A percentile compares a stretch with the other conserved stretches of the same genome.
Conservation (phyloP, 1,140 invertebrate species). For the Octopus sinensis region DNA sequence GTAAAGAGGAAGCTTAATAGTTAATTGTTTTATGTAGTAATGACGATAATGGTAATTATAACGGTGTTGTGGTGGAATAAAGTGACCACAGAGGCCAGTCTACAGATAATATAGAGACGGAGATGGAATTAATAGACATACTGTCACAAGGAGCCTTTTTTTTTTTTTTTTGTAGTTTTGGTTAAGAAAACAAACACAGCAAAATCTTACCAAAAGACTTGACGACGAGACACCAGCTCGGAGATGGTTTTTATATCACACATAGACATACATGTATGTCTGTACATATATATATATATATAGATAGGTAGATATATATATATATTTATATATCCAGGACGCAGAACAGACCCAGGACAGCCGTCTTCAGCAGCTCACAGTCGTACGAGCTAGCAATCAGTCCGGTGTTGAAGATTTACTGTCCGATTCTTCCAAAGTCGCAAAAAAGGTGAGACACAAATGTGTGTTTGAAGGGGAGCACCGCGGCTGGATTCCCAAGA, state of each 20-base stretch:
- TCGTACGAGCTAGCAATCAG: conserved; percentile 4
- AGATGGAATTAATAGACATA: too few species aligned
- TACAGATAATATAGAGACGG: too few species aligned
- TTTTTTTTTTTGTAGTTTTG: too few species aligned
- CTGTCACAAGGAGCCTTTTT: too few species aligned
- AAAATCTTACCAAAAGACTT: not conserved
- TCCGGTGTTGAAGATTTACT: not conserved
- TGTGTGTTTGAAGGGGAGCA: not conserved
- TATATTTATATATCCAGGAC: not conserved
- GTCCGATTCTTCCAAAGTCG: not conserved
- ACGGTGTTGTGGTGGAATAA: too few species aligned
- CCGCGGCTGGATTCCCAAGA: not conserved
- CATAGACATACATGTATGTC: not conserved
- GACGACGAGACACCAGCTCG: not conserved
- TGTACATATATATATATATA: not conserved
- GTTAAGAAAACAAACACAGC: not conserved
- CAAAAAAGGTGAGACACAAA: not conserved
- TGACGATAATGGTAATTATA: too few species aligned
- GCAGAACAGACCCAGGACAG: not conserved
- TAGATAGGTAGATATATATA: not conserved
- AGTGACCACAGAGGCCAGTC: too few species aligned
- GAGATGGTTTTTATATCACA: not conserved
- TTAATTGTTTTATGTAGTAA: not conserved
- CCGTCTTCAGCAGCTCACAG: conserved; percentile 2
- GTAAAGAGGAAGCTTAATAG: not conserved